Base-by-base conservation (phyloP, 2,888 invertebrate species). In the Oeneis ivallda region DNA sequence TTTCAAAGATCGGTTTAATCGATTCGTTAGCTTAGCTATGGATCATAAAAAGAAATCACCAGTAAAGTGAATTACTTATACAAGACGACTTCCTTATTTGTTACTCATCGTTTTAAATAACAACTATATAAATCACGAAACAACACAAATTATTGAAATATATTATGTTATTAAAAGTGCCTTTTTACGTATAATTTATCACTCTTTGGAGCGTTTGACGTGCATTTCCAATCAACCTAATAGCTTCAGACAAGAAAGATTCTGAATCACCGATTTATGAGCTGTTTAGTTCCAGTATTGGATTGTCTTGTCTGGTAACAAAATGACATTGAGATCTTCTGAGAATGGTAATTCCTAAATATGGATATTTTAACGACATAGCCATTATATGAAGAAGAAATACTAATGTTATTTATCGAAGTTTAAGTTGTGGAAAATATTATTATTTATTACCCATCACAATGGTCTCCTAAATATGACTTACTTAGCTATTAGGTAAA, bases 151-250 rank as follows among this genome's bases (percentile, higher is more conserved):
- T 26, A 54, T 32, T 32, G 53, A 10, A 34, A 5, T 53, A 13
- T 32, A 32, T 2, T 41, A 10, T 56, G 13, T 26, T 50, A 57
- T 41, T 57, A 49, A 52, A 52, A 43, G 37, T n/a, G 26, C 47
- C 62, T 34, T 62, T 58, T 58, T 52, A 64, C 41, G 54, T 67
- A 17, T 43, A 58, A 65, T 62, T 62, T 49, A 39, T 43, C 50
- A 4, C 15, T 11, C 37, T 52, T 50, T 53, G n/a, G 59, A 59
- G 43, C 37, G 58, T 65, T 68, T 65, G 65, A 68, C 54, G 65
- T 53, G 65, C 68, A 65, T 63, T 65, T 68, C 68, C 50, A 68
- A 68, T 68, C 62, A 56, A 62, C 54, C 59, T 56, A 65, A 68
- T 65, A 62, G 62, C 59, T 62, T 62, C 52, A 17, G 43, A 68